phyloP scores from a whole-genome alignment of 2,888 invertebrate species.

The Drosophila merina region DNA sequence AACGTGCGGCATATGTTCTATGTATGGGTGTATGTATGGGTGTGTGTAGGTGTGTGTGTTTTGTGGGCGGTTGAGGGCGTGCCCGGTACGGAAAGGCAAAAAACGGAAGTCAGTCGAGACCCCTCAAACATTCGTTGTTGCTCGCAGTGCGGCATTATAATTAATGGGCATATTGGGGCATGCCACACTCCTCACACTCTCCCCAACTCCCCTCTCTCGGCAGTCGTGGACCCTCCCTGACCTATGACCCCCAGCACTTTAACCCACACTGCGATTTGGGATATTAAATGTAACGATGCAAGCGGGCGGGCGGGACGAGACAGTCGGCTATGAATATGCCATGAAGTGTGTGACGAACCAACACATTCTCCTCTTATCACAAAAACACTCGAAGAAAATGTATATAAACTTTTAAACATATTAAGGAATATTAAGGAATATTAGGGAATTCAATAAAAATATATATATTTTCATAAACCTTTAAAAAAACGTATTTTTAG shows the following conservation, averaged over 20 bases:
- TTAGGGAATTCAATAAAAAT: too few relatives aligned
- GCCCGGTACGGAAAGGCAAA: conserved; percentile 1
- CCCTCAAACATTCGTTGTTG: conserved; percentile 8
- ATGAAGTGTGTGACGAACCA: conserved; percentile 54
- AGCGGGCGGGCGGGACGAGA: too few relatives aligned
- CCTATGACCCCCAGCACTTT: not conserved
- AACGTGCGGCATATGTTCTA: conserved; percentile 65
- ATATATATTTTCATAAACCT: too few relatives aligned
- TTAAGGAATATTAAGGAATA: too few relatives aligned
- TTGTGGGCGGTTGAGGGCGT: conserved; percentile 4
- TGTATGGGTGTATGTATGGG: not conserved
- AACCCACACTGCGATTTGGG: conserved; percentile 49
- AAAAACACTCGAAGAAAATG: too few relatives aligned
- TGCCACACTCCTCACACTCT: conserved; percentile 16
- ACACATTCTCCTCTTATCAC: conserved; percentile 1
- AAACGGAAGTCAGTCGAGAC: conserved; percentile 40
- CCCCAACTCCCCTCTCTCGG: conserved; percentile 1
- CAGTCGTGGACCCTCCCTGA: not conserved
- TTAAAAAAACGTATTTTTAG: too few relatives aligned
- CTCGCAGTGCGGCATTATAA: conserved; percentile 73
- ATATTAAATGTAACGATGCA: conserved; percentile 67
- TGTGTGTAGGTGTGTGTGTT: conserved; percentile 1
- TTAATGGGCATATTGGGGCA: conserved; percentile 71
- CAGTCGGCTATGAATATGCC: conserved; percentile 59
- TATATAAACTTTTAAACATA: too few relatives aligned